Evolutionary conservation across 2,113 vertebrate species (phyloP), one percentile per base, ranked within the genome.

Genomic region (Lophochroa leadbeateri): DNA sequence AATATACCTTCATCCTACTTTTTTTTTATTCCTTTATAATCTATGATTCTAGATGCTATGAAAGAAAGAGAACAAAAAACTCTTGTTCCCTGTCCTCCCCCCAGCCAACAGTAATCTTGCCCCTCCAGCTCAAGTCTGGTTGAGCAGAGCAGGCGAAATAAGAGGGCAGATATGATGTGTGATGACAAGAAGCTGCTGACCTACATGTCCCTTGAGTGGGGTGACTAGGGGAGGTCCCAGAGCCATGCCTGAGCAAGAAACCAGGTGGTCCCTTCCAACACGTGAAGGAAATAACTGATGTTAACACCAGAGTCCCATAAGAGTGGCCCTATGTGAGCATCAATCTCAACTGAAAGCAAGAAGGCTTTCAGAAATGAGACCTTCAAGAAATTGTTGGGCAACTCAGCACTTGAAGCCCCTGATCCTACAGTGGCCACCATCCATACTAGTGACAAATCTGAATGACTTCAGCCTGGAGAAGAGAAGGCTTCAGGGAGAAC

Each of bases 41-140:
- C 19, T 41, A 5, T 43, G 61, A 33, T 71, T 82, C 7, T 33
- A 78, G 55, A 52, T 74, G 23, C 8, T 31, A 46, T 25, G 41
- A 71, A 33, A 52, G 4, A 52, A 13, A 44, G 6, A 39, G 21
- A 11, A 15, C 23, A 19, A 65, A 44, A 61, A 35, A 0, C 0
- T 2, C 3, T 20, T n/a, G 13, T 58, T n/a, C 20, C 20, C 33
- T 58, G 19, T 21, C 20, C 20, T 19, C 5, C 3, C 8, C 31
- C 35, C 2, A 0, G 35, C 29, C 50, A 72, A 27, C 27, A 94
- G 11, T 15, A 55, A 46, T 63, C 1, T 10, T 85, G 2, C 5
- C 37, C 6, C 15, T 61, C 20, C 41, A 64, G 47, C 49, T 88
- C 8, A 17, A 72, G 68, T 19, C 5, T 1, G 1, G 25, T 11